Evolutionary conservation across 2,113 vertebrate species (phyloP).

Genomic region (Motacilla alba): DNA sequence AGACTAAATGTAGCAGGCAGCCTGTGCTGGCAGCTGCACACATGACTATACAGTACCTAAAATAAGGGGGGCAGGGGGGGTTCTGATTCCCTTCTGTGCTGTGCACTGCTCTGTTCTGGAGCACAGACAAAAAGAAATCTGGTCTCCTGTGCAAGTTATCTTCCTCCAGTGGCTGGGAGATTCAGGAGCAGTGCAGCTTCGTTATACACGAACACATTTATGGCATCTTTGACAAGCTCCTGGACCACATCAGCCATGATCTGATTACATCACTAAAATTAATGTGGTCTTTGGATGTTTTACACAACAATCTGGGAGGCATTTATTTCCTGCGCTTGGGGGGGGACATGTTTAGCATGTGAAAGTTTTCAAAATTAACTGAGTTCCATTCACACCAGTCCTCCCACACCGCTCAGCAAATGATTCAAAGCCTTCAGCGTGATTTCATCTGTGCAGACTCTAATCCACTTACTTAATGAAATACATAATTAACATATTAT

Average conservation of each 20-base stretch:
- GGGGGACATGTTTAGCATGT: constrained; percentile 55
- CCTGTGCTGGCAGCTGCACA: not conserved
- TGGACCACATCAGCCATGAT: constrained; percentile 52
- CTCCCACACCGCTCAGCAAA: constrained; percentile 79
- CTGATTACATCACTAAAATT: constrained; percentile 44
- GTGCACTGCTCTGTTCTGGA: not conserved
- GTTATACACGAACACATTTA: constrained; percentile 20
- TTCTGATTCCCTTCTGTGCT: not conserved
- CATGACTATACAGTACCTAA: not conserved
- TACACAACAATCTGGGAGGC: constrained; percentile 37
- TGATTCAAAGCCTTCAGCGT: constrained; percentile 82
- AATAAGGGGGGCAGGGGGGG: not conserved
- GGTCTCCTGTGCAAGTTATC: not conserved
- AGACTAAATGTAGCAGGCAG: not conserved
- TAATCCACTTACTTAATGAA: constrained; percentile 98
- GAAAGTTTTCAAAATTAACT: constrained; percentile 76
- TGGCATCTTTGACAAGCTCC: constrained; percentile 47
- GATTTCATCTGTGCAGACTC: constrained; percentile 89
- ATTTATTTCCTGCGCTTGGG: constrained; percentile 5
- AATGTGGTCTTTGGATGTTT: constrained; percentile 51
- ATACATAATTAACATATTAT: constrained; percentile 99
- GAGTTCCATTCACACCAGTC: constrained; percentile 73
- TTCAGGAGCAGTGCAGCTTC: not conserved
- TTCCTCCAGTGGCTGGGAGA: not conserved
- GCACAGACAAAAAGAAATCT: not conserved